These are phyloP conservation scores for Leuciscus waleckii DNA, from an alignment of 2,797 vertebrate species.

Conservation along the genomic window DNA sequence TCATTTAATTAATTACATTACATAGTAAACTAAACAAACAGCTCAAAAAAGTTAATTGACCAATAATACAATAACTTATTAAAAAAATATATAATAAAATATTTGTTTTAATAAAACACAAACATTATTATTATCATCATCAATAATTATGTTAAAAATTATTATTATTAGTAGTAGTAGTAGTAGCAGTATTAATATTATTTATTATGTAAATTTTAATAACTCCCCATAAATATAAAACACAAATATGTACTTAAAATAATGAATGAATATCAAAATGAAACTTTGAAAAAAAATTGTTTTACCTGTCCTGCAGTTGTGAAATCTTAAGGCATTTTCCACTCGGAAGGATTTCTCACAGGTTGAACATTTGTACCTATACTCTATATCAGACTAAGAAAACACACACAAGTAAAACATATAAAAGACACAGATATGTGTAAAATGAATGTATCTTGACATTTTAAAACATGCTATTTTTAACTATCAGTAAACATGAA, in stretches of 20 bases:
- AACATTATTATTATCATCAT: neutral
- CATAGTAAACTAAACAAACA: neutral
- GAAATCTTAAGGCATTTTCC: constrained; percentile 94
- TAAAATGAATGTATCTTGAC: neutral
- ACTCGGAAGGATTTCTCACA: constrained; percentile 97
- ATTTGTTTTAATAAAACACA: neutral
- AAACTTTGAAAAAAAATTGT: too few species aligned
- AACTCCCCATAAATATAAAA: neutral
- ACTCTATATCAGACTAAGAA: constrained; percentile 88
- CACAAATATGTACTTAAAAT: neutral
- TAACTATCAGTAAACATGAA: neutral
- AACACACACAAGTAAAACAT: constrained; percentile 35
- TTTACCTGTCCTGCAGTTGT: constrained; percentile 97
- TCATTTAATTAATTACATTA: neutral
- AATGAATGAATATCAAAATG: neutral
- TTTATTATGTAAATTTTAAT: neutral
- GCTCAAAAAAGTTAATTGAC: neutral
- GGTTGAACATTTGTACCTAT: constrained; percentile 88
- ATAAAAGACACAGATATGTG: neutral
- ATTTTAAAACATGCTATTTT: neutral
- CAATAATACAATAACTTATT: too few species aligned
- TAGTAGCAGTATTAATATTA: neutral
- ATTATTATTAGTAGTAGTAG: neutral
- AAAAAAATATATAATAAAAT: neutral
- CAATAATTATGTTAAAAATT: neutral